Evolutionary conservation across 2,797 vertebrate species (phyloP).

Genomic region (Coranthus polyacanthus): DNA sequence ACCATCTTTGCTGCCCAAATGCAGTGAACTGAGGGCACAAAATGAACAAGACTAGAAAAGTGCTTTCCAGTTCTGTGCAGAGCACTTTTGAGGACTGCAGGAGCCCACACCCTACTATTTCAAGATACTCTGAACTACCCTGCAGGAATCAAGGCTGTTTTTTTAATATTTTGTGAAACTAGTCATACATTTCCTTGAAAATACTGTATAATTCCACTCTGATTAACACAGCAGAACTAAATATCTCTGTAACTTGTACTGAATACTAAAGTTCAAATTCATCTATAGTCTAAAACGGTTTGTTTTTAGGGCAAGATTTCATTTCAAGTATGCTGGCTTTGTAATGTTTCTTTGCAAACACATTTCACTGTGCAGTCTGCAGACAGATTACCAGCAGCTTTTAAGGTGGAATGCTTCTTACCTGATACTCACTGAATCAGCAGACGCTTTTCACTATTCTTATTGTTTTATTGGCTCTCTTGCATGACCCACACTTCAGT

Average conservation of each 20-base stretch:
- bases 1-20: constrained; percentile 27
- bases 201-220: constrained; percentile 8
- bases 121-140: not conserved
- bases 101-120: constrained; percentile 1
- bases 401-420: too few relatives aligned
- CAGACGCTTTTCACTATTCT: too few relatives aligned
- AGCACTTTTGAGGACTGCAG: constrained; percentile 6
- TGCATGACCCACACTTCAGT: too few relatives aligned
- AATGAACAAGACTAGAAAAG: constrained; percentile 36
- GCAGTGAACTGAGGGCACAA: constrained; percentile 34
- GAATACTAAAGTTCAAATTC: too few relatives aligned
- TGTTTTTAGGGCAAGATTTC: too few relatives aligned
- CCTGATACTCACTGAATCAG: too few relatives aligned
- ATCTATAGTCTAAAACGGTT: too few relatives aligned
- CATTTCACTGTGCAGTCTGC: too few relatives aligned
- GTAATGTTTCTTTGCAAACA: too few relatives aligned
- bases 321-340: too few relatives aligned
- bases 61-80: constrained; percentile 25
- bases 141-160: not conserved
- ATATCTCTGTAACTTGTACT: not conserved
- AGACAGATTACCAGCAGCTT: too few relatives aligned
- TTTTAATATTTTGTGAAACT: constrained; percentile 8
- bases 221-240: constrained; percentile 11
- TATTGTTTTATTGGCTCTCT: too few relatives aligned
- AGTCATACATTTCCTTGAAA: not conserved